phyloP scores from a whole-genome alignment of 1,140 invertebrate species.

The Myzus persicae region DNA sequence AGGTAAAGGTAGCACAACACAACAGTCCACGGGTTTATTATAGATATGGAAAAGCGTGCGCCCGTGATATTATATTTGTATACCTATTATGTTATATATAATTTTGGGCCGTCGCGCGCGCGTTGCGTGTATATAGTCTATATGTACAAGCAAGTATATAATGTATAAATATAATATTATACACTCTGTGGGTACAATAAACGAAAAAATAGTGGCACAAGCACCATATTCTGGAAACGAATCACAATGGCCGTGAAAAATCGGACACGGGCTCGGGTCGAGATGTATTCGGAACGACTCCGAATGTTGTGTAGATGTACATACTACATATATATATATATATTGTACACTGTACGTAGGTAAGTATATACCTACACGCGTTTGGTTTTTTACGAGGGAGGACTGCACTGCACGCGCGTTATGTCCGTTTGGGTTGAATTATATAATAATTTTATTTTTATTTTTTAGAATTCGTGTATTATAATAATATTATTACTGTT shows the following conservation, averaged over 20 bases:
- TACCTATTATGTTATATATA: neutral
- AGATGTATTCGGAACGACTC: neutral
- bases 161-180: neutral
- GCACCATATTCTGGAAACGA: slow-evolving; percentile 50
- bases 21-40: neutral
- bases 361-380: slow-evolving; percentile 1
- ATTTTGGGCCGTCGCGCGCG: neutral
- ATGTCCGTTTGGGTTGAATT: slow-evolving; percentile 16
- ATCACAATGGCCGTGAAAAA: slow-evolving; percentile 58
- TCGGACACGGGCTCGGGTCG: slow-evolving; percentile 56
- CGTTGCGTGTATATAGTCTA: neutral
- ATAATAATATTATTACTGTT: neutral
- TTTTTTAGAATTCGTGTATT: neutral
- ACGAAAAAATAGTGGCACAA: slow-evolving; percentile 55
- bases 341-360: neutral
- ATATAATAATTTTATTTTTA: slow-evolving; percentile 13
- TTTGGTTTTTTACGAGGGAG: slow-evolving; percentile 23
- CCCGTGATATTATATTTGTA: neutral
- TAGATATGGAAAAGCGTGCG: slow-evolving; percentile 41
- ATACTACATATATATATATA: neutral
- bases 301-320: neutral
- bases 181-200: neutral
- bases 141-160: neutral
- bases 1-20: neutral
- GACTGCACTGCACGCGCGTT: neutral